Conservation (phyloP, 2,888 invertebrate species). For the Candidula unifasciata region DNA sequence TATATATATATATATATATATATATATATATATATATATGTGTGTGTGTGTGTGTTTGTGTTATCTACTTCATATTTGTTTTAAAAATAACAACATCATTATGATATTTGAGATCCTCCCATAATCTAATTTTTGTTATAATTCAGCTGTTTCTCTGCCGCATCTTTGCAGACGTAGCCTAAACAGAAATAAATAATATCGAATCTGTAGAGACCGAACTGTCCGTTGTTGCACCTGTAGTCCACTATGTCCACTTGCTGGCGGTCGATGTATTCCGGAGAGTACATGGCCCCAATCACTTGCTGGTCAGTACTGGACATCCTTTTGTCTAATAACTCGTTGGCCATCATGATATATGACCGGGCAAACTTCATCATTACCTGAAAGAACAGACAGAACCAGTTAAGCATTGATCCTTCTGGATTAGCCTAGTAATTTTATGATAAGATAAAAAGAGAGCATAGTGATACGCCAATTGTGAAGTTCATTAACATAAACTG, state of each 20-base stretch:
- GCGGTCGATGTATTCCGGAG: neutral
- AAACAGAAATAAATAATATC: neutral
- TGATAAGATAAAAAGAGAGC: too few relatives aligned
- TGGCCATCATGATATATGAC: neutral
- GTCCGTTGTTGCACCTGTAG: neutral
- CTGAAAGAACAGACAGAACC: neutral
- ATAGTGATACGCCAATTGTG: too few relatives aligned
- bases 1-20: too few relatives aligned
- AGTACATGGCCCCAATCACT: constrained; percentile 3
- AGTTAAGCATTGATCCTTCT: neutral
- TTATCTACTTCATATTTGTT: too few relatives aligned
- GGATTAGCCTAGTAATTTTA: neutral
- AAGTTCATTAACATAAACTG: too few relatives aligned
- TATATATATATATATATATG: constrained; percentile 19
- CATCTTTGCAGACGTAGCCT: neutral
- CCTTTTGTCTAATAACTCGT: neutral
- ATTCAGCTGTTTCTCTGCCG: neutral
- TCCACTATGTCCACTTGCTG: neutral
- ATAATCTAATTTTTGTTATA: too few relatives aligned
- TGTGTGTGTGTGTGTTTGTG: too few relatives aligned
- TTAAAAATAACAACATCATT: too few relatives aligned
- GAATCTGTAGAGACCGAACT: neutral
- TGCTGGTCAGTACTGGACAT: constrained; percentile 10
- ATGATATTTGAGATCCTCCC: too few relatives aligned
- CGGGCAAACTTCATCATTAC: neutral